Evolutionary conservation across 2,113 vertebrate species (phyloP).

Genomic region (Bos taurus): ARS-UCD2.0 NC_037343.1:66206001-66206500

Average conservation of each 20-base stretch:
- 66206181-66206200: neutral
- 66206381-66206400: neutral
- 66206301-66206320: neutral
- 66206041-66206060: neutral
- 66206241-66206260: neutral
- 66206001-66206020: neutral
- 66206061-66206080: neutral
- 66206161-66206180: neutral
- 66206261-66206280: neutral
- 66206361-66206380: neutral
- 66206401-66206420: neutral
- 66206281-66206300: neutral
- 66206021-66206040: neutral
- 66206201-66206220: neutral
- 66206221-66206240: neutral
- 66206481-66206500: neutral
- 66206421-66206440: neutral
- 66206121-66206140: neutral
- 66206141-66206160: neutral
- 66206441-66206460: slow-evolving; percentile 5
- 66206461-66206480: neutral
- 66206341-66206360: neutral
- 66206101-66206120: neutral
- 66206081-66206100: neutral
- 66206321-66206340: neutral